Percentiles rank a stretch among this genome's conserved stretches.
phyloP scores from a whole-genome alignment of 2,888 invertebrate genomes.

The Synanthedon andrenaeformis region DNA sequence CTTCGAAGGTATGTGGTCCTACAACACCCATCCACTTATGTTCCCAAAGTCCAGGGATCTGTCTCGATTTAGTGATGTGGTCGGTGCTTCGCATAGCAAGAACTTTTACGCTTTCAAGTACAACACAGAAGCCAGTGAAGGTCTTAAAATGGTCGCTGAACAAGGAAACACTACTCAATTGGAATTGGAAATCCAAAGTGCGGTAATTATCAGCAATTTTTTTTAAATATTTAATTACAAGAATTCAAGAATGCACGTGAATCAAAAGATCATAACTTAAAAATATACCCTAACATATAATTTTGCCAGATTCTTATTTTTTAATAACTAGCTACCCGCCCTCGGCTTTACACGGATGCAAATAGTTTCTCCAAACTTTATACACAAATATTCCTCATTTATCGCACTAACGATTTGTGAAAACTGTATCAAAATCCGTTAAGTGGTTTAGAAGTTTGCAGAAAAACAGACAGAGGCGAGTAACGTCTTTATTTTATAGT shows the following conservation, averaged over 20 bases:
- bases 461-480: no score
- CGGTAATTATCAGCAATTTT: slow-evolving; percentile 20
- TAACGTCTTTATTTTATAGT: no score
- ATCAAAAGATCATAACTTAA: no score
- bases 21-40: slow-evolving; percentile 45
- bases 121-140: slow-evolving; percentile 38
- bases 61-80: slow-evolving; percentile 52
- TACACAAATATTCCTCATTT: no score
- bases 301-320: no score
- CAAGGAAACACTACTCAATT: slow-evolving; percentile 57
- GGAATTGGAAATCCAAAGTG: slow-evolving; percentile 44
- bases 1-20: slow-evolving; percentile 53
- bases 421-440: no score
- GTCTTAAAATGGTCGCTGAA: slow-evolving; percentile 50
- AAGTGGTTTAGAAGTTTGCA: no score
- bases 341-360: no score
- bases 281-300: no score
- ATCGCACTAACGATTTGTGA: no score
- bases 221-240: not conserved
- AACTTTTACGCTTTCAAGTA: slow-evolving; percentile 39
- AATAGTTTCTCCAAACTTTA: no score
- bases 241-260: not conserved
- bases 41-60: slow-evolving; percentile 28
- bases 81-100: slow-evolving; percentile 53
- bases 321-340: no score